Conservation (phyloP, 2,888 invertebrate species). For the Drosophila hamatofila region DNA sequence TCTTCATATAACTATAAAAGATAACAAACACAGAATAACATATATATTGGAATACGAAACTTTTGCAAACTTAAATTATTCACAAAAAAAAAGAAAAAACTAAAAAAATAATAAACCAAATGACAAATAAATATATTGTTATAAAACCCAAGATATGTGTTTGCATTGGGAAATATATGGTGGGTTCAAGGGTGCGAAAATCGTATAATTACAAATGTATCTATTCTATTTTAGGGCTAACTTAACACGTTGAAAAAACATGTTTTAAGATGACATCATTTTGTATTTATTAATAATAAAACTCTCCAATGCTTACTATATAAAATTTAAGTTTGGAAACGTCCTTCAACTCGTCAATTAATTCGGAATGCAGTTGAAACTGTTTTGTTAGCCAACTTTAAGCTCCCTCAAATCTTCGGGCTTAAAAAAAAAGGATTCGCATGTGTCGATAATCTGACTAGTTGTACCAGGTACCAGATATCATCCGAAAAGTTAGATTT, state of each 20-base stretch:
- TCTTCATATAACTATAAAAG: slow-evolving; percentile 37
- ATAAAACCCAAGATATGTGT: slow-evolving; percentile 57
- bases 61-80: slow-evolving; percentile 47
- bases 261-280: too few species aligned
- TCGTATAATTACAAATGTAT: too few species aligned
- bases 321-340: too few species aligned
- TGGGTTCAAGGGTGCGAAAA: background rate
- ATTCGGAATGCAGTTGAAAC: background rate
- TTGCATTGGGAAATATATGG: background rate
- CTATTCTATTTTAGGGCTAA: too few species aligned
- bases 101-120: slow-evolving; percentile 44
- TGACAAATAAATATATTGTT: slow-evolving; percentile 75
- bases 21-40: slow-evolving; percentile 27
- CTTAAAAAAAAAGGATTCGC: background rate
- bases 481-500: slow-evolving; percentile 12
- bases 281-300: too few species aligned
- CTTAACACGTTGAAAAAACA: too few species aligned
- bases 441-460: slow-evolving; percentile 6
- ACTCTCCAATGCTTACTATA: too few species aligned
- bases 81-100: slow-evolving; percentile 46
- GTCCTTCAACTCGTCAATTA: background rate
- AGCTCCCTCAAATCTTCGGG: background rate
- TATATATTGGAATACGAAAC: slow-evolving; percentile 67
- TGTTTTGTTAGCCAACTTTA: background rate
- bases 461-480: slow-evolving; percentile 33